Evolutionary conservation across 2,888 invertebrate species (phyloP), one percentile per base, ranked within the genome.

Genomic region (Patella caerulea): DNA sequence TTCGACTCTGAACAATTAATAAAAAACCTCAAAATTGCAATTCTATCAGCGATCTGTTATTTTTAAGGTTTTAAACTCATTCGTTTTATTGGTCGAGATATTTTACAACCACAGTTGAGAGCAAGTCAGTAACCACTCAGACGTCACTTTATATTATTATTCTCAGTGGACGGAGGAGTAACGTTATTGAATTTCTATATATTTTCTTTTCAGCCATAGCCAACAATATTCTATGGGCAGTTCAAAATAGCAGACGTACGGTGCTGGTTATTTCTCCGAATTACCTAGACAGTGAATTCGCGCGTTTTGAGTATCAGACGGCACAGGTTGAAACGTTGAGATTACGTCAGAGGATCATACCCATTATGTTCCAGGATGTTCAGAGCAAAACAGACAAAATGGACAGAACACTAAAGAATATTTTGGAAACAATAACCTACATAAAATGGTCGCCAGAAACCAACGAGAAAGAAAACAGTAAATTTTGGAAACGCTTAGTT

Each of bases 271-370:
- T 88, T 29, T 84, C 87, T 3, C 86, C 88, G 11, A 79, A 82
- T 53, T 88, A 86, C 80, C 78, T 88, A 45, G 78, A 83, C 65
- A 86, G 86, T 72, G 87, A 88, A 69, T 88, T 85, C 81, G 85
- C 86, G 29, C 81, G 85, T 29, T 83, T 87, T 76, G 88, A 88
- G 78, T 88, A 87, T 79, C 86, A 88, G 81, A 85, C 83, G 73
- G 88, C 88, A 1, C 88, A 88, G 71, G 82, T 86, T 65, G 87
- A 88, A 79, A 88, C 87, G 86, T 80, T 88, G 11, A 86, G 83
- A 65, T 81, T 84, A 15, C 86, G 83, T 73, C 87, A 86, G 83
- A 82, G 85, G 77, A 85, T 88, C 72, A 86, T 88, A 55, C 88
- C 88, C 52, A 83, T 88, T 73, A 65, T 88, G 12, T 76, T 86